These are phyloP conservation scores for Drosophila nikananu DNA, from an alignment of 1,140 invertebrate genomes.

Conservation along the genomic window DNA sequence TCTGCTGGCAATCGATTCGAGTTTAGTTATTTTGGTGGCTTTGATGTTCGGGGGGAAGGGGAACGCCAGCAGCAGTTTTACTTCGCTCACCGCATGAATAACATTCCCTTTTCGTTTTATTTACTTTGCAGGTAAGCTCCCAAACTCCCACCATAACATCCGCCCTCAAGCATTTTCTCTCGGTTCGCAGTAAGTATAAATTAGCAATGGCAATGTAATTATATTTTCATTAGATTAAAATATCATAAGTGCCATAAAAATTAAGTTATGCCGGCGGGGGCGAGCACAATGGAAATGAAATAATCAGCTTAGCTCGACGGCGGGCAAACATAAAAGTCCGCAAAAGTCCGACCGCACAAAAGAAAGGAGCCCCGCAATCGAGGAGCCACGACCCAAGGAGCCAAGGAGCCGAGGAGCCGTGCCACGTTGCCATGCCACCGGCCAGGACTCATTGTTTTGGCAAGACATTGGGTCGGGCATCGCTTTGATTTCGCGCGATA, in stretches of 20 bases:
- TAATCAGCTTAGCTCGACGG: conserved; percentile 56
- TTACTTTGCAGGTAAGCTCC: conserved; percentile 66
- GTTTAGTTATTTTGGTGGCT: conserved; percentile 62
- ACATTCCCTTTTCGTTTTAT: conserved; percentile 41
- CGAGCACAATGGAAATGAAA: conserved; percentile 65
- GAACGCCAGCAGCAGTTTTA: conserved; percentile 40
- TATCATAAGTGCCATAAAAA: conserved; percentile 68
- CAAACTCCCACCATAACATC: not conserved
- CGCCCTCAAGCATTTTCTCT: not conserved
- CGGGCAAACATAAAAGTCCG: conserved; percentile 40
- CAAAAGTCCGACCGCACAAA: conserved; percentile 23
- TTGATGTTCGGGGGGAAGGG: conserved; percentile 58
- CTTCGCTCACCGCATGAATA: conserved; percentile 23
- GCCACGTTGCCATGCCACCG: conserved; percentile 41
- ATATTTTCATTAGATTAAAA: conserved; percentile 76
- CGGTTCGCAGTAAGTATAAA: conserved; percentile 51
- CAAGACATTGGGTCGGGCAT: conserved; percentile 36
- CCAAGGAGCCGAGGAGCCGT: conserved; percentile 6
- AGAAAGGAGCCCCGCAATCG: conserved; percentile 12
- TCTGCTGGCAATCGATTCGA: conserved; percentile 74
- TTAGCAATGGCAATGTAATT: conserved; percentile 60
- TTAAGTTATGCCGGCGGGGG: conserved; percentile 55
- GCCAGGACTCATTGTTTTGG: conserved; percentile 43
- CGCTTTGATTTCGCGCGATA: conserved; percentile 78
- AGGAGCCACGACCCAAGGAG: not conserved